Conservation (phyloP, 2,797 vertebrate genomes). For the Poecilia gillii region DNA sequence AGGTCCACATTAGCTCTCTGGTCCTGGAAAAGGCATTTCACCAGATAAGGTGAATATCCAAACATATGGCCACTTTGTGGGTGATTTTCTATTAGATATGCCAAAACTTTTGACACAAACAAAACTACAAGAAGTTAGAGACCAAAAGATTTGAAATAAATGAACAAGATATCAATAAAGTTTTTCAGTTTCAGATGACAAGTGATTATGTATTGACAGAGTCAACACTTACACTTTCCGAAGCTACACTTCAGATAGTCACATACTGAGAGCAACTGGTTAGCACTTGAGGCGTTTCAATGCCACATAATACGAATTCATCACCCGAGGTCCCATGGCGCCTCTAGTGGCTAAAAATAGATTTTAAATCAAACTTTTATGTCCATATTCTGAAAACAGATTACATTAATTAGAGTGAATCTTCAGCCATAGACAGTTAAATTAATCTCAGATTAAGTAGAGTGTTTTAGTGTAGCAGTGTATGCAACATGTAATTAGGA, state of each 20-base stretch:
- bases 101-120: background rate
- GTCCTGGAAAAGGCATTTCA: background rate
- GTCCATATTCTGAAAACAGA: background rate
- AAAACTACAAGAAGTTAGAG: background rate
- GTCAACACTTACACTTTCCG: background rate
- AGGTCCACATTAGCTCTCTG: background rate
- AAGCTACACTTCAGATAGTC: background rate
- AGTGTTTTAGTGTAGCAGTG: background rate
- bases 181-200: too few species aligned
- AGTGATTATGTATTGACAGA: too few species aligned
- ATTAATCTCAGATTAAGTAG: background rate
- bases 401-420: background rate
- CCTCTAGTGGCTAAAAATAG: background rate
- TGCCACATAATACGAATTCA: background rate
- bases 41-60: background rate
- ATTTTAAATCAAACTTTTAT: background rate
- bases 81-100: background rate
- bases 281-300: background rate
- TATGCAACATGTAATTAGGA: background rate
- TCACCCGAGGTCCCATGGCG: background rate
- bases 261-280: background rate
- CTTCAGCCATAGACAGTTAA: background rate
- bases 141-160: background rate
- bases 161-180: background rate
- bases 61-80: background rate